Base-by-base conservation (phyloP, 2,113 vertebrate species). In the Ophthalmolycus amberensis region DNA sequence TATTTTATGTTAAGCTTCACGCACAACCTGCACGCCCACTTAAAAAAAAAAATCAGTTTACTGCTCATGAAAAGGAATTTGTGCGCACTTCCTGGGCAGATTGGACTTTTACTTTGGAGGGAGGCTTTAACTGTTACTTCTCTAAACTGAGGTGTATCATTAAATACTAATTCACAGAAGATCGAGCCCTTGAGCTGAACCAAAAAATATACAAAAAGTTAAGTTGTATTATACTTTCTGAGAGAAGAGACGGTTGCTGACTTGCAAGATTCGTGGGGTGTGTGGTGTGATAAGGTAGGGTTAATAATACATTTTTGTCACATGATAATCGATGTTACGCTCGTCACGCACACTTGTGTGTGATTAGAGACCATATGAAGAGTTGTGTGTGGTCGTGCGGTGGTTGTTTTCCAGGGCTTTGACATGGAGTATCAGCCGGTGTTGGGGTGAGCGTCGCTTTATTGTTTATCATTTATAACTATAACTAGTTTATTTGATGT, bases 81-180 rank as follows among this genome's bases (percentile, higher is more conserved):
- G 1, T 85, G 54, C 86, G 78, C 71, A 91, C 89, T 90, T 93
- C 91, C 91, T 82, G 76, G n/a, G 29, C 1, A 22, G 12, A 54
- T 8, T 6, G 9, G 7, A 16, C 14, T 46, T 11, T 4, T 56
- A 22, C 52, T 25, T 5, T 25, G 9, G 16, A 11, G 20, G 0
- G 9, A 0, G 12, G 1, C 6, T 8, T 20, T 3, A 25, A 14
- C 9, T 32, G 11, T 25, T 42, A 9, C 67, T 69, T 66, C 29
- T 25, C 25, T 3, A 8, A 66, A 44, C 34, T 10, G 12, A 34
- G 5, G 10, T 34, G 5, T 46, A 16, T 18, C 46, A 48, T 18
- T 5, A 10, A 15, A 46, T 4, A 48, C 4, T 16, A 5, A n/a
- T 56, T 56, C 9, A 56, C 52, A 6, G 6, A 50, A 50, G 18